A percentile compares a stretch with the other conserved stretches of the same genome.
These are phyloP conservation scores for Miniopterus natalensis DNA, from an alignment of 2,113 vertebrate species.

Conservation along the genomic window DNA sequence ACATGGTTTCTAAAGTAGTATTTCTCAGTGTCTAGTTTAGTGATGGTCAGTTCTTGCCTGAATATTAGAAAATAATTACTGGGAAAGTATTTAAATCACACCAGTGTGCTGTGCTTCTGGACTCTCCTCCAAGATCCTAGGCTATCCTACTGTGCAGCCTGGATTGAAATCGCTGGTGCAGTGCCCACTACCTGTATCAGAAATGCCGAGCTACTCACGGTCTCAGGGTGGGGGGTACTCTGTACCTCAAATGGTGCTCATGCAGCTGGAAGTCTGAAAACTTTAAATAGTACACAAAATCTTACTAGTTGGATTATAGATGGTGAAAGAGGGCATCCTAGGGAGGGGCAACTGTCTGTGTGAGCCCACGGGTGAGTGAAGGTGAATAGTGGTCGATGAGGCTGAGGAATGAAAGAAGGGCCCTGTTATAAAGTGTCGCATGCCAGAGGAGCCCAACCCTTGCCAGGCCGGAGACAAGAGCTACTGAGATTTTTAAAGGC, in stretches of 20 bases:
- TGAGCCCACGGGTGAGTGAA: not conserved
- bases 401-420: not conserved
- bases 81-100: not conserved
- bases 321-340: not conserved
- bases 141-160: not conserved
- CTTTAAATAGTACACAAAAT: not conserved
- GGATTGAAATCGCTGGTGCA: not conserved
- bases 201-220: not conserved
- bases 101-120: not conserved
- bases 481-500: not conserved
- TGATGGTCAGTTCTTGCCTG: not conserved
- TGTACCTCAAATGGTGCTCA: not conserved
- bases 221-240: not conserved
- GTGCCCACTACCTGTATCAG: not conserved
- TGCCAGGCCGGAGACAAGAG: not conserved
- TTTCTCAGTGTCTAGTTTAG: not conserved
- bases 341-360: rapidly evolving
- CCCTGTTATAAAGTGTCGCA: rapidly evolving
- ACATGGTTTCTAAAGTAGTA: not conserved
- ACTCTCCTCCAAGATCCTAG: not conserved
- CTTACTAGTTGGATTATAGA: not conserved
- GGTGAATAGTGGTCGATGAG: too few relatives aligned
- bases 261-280: not conserved
- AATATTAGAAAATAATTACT: not conserved
- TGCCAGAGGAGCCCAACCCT: not conserved